phyloP scores from a whole-genome alignment of 1,140 invertebrate genomes.

The Drosophila nasuta region DNA sequence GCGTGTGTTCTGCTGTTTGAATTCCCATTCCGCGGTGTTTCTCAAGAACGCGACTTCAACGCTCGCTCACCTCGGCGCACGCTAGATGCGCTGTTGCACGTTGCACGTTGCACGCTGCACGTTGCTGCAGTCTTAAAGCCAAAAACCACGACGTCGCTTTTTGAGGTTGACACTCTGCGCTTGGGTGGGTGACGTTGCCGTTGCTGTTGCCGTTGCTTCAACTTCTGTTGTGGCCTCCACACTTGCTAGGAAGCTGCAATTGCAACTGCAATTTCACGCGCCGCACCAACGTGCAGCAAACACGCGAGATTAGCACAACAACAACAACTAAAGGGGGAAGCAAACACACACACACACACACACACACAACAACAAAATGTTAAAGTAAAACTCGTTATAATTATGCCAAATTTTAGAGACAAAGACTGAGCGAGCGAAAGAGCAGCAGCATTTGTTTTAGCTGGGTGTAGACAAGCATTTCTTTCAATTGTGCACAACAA shows the following conservation, averaged over 20 bases:
- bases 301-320: slow-evolving; percentile 64
- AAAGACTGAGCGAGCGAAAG: not conserved
- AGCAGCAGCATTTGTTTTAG: not conserved
- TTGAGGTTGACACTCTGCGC: slow-evolving; percentile 64
- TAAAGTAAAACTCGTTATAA: slow-evolving; percentile 64
- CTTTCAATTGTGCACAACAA: slow-evolving; percentile 41
- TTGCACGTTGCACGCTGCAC: slow-evolving; percentile 17
- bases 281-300: slow-evolving; percentile 48
- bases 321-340: slow-evolving; percentile 37
- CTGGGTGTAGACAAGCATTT: slow-evolving; percentile 27
- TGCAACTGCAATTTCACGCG: slow-evolving; percentile 63
- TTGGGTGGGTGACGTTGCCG: slow-evolving; percentile 56
- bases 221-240: not conserved
- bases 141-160: slow-evolving; percentile 30
- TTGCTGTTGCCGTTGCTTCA: not conserved
- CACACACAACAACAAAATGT: slow-evolving; percentile 29
- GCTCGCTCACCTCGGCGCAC: slow-evolving; percentile 59
- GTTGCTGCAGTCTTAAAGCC: slow-evolving; percentile 8
- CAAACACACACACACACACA: slow-evolving; percentile 5
- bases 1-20: slow-evolving; percentile 78
- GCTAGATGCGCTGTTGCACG: slow-evolving; percentile 34
- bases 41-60: slow-evolving; percentile 60
- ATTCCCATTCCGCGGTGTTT: slow-evolving; percentile 57
- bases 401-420: slow-evolving; percentile 54
- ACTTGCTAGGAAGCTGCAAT: slow-evolving; percentile 43